Conservation (phyloP, 37 sponge, comb jelly and placozoan species). For the Theonella swinhoei region DNA sequence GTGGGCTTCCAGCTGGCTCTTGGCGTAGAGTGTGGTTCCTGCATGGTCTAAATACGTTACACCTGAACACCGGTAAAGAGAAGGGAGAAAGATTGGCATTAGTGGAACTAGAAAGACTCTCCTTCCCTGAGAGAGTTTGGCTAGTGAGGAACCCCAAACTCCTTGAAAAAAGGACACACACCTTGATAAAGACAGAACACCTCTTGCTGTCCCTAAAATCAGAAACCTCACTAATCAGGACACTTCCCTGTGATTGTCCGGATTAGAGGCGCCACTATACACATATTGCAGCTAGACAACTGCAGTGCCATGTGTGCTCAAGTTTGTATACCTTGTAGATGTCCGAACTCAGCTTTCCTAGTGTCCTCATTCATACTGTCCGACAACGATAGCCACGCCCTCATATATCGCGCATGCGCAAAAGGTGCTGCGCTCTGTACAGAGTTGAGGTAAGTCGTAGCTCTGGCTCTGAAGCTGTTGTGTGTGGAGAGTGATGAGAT, state of each 20-base stretch:
- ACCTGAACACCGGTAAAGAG: constrained; percentile 36
- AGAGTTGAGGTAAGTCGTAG: background rate
- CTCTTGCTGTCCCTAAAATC: too few species aligned
- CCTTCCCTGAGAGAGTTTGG: too few species aligned
- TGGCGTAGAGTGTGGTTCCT: constrained; percentile 81
- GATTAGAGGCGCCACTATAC: too few species aligned
- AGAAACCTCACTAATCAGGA: too few species aligned
- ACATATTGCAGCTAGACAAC: too few species aligned
- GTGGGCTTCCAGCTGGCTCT: constrained; percentile 65
- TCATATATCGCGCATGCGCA: background rate
- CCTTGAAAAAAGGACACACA: too few species aligned
- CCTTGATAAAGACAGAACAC: too few species aligned
- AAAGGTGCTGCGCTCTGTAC: too few species aligned
- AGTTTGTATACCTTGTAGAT: background rate
- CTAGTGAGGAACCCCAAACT: too few species aligned
- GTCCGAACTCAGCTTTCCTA: background rate
- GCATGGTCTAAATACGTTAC: constrained; percentile 90
- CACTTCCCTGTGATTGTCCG: too few species aligned
- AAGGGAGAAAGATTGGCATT: background rate
- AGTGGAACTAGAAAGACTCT: background rate
- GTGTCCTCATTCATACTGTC: background rate
- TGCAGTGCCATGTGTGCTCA: too few species aligned
- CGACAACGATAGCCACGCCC: too few species aligned
- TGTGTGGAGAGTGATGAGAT: constrained; percentile 31
- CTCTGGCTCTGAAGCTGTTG: background rate